These are phyloP conservation scores for Glyphotaelius pellucidus DNA, from an alignment of 2,888 invertebrate genomes.

Conservation along the genomic window DNA sequence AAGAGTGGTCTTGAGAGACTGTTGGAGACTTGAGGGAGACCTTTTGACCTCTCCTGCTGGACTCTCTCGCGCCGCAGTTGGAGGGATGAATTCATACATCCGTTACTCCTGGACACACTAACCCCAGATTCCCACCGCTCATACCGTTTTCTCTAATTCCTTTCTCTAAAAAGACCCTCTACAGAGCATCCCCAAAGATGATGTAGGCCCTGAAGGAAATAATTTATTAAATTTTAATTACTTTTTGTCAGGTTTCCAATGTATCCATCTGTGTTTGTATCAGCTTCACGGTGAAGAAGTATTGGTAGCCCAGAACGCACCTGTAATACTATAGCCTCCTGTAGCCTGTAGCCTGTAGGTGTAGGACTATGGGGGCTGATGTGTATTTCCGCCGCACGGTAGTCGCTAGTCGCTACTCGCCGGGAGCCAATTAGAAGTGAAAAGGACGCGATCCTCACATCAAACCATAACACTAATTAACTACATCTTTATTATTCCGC, in stretches of 20 bases:
- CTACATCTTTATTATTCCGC: slow-evolving; percentile 55
- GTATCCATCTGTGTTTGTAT: background rate
- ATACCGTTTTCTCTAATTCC: too few relatives aligned
- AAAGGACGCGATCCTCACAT: slow-evolving; percentile 51
- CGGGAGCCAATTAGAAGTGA: slow-evolving; percentile 55
- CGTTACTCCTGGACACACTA: too few relatives aligned
- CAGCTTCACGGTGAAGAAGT: background rate
- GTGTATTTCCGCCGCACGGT: slow-evolving; percentile 6
- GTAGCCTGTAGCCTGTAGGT: background rate
- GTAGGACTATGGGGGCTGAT: background rate
- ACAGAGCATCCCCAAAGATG: too few relatives aligned
- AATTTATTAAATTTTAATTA: too few relatives aligned
- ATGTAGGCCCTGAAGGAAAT: too few relatives aligned
- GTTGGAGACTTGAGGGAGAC: too few relatives aligned
- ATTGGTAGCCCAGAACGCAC: background rate
- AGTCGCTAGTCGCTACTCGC: slow-evolving; percentile 11
- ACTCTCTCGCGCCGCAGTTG: too few relatives aligned
- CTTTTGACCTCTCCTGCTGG: too few relatives aligned
- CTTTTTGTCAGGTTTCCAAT: background rate
- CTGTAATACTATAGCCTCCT: background rate
- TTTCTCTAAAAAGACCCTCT: too few relatives aligned
- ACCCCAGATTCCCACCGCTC: too few relatives aligned
- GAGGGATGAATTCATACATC: too few relatives aligned
- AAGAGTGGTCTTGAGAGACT: too few relatives aligned
- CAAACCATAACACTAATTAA: slow-evolving; percentile 61